Conservation (phyloP, 2,113 vertebrate genomes). For the Dolichallabes microphthalmus region DNA sequence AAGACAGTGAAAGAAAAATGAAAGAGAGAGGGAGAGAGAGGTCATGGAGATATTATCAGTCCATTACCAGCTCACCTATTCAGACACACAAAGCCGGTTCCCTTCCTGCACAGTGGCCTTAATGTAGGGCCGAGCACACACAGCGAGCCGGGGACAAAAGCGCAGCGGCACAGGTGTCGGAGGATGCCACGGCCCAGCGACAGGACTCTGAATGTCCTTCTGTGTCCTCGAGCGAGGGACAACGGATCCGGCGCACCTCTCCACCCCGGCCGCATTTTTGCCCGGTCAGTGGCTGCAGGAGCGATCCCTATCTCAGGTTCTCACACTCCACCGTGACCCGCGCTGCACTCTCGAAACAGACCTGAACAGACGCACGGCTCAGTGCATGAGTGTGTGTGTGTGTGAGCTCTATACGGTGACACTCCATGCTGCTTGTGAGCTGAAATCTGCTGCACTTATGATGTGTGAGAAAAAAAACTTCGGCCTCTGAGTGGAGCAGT, state of each 20-base stretch:
- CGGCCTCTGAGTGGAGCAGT: too few species aligned
- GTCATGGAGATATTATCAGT: slow-evolving; percentile 68
- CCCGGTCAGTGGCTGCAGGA: slow-evolving; percentile 34
- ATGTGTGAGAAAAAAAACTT: too few species aligned
- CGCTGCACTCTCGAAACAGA: slow-evolving; percentile 14
- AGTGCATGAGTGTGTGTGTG: neutral
- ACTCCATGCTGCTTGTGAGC: neutral
- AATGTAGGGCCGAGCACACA: slow-evolving; percentile 48
- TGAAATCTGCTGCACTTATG: neutral
- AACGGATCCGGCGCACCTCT: slow-evolving; percentile 33
- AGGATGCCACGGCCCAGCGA: slow-evolving; percentile 59
- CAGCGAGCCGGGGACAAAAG: slow-evolving; percentile 55
- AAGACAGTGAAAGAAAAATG: slow-evolving; percentile 11
- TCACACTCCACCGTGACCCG: slow-evolving; percentile 46
- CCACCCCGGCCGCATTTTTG: slow-evolving; percentile 49
- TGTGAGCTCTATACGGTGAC: neutral
- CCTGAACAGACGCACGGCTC: slow-evolving; percentile 9
- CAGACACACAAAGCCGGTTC: slow-evolving; percentile 63
- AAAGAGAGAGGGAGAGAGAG: slow-evolving; percentile 48
- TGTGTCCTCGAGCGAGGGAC: slow-evolving; percentile 50
- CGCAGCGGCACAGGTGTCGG: slow-evolving; percentile 66
- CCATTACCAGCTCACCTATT: slow-evolving; percentile 63
- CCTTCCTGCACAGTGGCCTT: slow-evolving; percentile 56
- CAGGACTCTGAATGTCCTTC: slow-evolving; percentile 44
- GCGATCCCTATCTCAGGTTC: slow-evolving; percentile 40